Conservation (phyloP, 2,888 invertebrate species). For the Trachelus troglodyta region DNA sequence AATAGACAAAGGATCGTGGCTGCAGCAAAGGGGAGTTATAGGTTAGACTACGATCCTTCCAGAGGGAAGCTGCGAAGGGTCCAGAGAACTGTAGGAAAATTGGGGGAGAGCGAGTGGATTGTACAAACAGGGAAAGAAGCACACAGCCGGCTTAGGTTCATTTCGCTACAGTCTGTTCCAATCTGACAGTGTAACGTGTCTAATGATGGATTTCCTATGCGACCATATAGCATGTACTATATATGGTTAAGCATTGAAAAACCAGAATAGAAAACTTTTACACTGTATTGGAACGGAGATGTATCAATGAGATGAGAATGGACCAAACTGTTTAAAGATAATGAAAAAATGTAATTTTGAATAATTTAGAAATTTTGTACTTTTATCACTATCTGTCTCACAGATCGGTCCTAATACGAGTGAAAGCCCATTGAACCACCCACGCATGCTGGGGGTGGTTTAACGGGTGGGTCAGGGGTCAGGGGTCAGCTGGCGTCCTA, state of each 20-base stretch:
- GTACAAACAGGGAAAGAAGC: slow-evolving; percentile 54
- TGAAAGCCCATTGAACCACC: slow-evolving; percentile 35
- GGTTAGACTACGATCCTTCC: too few species aligned
- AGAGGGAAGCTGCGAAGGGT: background rate
- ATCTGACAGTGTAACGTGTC: slow-evolving; percentile 30
- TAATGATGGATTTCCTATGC: slow-evolving; percentile 21
- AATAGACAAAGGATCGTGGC: slow-evolving; percentile 10
- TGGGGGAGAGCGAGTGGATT: slow-evolving; percentile 41
- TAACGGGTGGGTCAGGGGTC: slow-evolving; percentile 25
- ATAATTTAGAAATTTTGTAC: too few species aligned
- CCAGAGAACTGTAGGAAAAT: slow-evolving; percentile 17
- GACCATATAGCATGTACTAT: too few species aligned
- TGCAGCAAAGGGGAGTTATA: background rate
- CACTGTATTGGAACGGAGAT: too few species aligned
- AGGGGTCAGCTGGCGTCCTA: slow-evolving; percentile 43
- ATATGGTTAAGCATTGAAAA: too few species aligned
- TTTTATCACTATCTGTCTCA: background rate
- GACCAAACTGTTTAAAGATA: too few species aligned
- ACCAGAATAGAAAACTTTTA: too few species aligned
- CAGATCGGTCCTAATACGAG: background rate
- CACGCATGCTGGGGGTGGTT: slow-evolving; percentile 29
- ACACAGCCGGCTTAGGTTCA: slow-evolving; percentile 37
- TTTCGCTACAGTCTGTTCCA: slow-evolving; percentile 49
- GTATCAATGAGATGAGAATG: too few species aligned
- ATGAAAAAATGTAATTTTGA: too few species aligned